phyloP scores from a whole-genome alignment of 2,797 vertebrate genomes.

The Onychomys torridus region DNA sequence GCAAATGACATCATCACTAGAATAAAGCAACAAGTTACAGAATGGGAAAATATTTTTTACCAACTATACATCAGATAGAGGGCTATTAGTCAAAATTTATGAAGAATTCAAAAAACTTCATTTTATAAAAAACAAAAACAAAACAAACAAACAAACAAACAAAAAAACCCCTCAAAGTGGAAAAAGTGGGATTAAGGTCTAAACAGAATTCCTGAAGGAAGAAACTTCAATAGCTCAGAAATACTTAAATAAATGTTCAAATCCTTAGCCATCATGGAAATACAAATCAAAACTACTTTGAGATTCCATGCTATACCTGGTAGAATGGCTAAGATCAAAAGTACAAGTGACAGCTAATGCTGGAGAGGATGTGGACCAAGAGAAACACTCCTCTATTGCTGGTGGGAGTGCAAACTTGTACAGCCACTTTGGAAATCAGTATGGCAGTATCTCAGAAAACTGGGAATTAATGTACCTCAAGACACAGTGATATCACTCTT shows the following conservation, averaged over 20 bases:
- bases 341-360: not conserved
- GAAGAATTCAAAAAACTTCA: not conserved
- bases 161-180: not conserved
- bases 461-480: not conserved
- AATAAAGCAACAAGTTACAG: not conserved
- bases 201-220: not conserved
- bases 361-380: not conserved
- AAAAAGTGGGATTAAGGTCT: not conserved
- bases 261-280: not conserved
- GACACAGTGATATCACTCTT: not conserved
- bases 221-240: not conserved
- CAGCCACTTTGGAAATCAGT: not conserved
- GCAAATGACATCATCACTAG: not conserved
- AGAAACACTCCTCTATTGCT: not conserved
- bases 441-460: not conserved
- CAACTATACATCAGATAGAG: not conserved
- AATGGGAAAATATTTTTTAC: not conserved
- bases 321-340: not conserved
- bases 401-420: not conserved
- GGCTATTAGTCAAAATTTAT: not conserved
- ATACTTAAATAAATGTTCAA: not conserved
- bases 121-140: not conserved
- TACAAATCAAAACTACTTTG: not conserved
- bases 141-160: too few relatives aligned
- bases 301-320: too few relatives aligned